These are phyloP conservation scores for Phalacrocorax pelagicus DNA, from an alignment of 2,113 vertebrate genomes.

Conservation along the genomic window DNA sequence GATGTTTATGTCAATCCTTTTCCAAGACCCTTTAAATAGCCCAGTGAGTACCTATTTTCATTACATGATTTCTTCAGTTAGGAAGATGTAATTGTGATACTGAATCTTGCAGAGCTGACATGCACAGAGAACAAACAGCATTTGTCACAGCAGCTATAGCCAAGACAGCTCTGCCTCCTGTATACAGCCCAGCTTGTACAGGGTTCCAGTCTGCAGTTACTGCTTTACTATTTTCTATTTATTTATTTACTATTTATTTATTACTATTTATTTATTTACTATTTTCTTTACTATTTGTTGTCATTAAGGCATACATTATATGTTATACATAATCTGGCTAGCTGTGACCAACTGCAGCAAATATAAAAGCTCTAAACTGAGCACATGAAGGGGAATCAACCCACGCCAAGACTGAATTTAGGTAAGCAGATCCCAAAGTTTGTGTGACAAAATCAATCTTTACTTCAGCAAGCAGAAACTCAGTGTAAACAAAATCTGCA, in stretches of 20 bases:
- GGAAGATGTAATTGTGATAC: background rate
- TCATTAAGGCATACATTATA: background rate
- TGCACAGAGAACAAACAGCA: background rate
- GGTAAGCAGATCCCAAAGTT: background rate
- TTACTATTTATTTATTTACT: too few species aligned
- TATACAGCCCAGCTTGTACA: background rate
- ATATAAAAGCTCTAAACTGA: background rate
- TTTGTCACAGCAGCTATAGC: background rate
- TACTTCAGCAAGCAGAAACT: background rate
- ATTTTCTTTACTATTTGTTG: background rate
- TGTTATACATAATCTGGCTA: background rate
- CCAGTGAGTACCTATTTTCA: background rate
- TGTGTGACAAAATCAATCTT: background rate
- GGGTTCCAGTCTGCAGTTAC: background rate
- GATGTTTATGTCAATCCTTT: background rate
- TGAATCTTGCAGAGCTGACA: background rate
- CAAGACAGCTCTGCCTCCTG: background rate
- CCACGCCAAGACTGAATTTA: background rate
- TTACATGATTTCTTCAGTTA: background rate
- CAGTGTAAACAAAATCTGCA: rapidly evolving
- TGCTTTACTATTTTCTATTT: background rate
- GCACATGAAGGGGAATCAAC: background rate
- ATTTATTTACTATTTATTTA: too few species aligned
- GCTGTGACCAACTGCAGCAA: background rate
- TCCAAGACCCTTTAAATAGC: background rate